Evolutionary conservation across 2,113 vertebrate genomes (phyloP).

Genomic region (Notarius lentiginosus): DNA sequence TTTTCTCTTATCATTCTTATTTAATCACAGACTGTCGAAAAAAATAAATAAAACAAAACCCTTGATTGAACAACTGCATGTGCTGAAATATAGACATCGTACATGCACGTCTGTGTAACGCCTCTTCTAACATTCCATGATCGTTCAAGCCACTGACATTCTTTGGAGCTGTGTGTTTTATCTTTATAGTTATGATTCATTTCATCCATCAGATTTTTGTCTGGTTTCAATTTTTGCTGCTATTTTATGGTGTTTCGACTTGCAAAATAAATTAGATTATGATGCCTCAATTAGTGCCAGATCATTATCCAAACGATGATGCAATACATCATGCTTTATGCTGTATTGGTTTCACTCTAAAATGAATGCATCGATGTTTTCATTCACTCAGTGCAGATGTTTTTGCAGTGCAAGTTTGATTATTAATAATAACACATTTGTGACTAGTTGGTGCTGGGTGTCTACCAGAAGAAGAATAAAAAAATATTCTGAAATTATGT

Average conservation of each 20-base stretch:
- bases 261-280: background rate
- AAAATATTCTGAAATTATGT: background rate
- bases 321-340: constrained; percentile 6
- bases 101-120: no score
- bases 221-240: background rate
- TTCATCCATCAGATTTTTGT: background rate
- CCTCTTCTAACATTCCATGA: background rate
- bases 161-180: background rate
- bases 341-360: background rate
- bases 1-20: background rate
- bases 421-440: background rate
- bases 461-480: background rate
- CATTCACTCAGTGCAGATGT: background rate
- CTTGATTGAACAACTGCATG: background rate
- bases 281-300: background rate
- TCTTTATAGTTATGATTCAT: background rate
- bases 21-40: background rate
- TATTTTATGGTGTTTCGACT: background rate
- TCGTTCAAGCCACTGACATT: background rate
- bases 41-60: background rate
- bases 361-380: no score
- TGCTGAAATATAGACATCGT: background rate
- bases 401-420: background rate
- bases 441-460: background rate
- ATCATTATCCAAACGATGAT: constrained; percentile 17